phyloP scores from a whole-genome alignment of 2,888 invertebrate species.

The Hyles lineata region DNA sequence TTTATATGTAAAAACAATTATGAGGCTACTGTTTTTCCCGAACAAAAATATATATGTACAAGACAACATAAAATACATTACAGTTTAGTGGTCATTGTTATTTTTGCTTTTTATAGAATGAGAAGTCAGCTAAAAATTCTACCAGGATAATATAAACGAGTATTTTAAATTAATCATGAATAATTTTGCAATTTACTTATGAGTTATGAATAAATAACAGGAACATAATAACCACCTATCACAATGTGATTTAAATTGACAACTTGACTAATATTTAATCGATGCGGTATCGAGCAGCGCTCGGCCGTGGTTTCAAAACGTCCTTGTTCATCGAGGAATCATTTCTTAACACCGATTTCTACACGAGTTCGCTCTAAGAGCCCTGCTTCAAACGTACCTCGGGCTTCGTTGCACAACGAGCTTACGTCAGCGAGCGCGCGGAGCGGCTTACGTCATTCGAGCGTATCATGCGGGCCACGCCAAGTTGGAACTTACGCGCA shows the following conservation, averaged over 20 bases:
- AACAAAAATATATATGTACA: too few relatives aligned
- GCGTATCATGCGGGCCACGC: constrained; percentile 64
- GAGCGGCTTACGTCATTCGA: constrained; percentile 83
- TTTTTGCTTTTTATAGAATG: too few relatives aligned
- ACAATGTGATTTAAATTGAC: constrained; percentile 16
- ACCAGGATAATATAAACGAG: not conserved
- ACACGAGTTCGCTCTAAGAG: constrained; percentile 79
- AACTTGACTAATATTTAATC: constrained; percentile 10
- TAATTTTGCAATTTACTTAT: not conserved
- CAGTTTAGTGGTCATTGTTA: too few relatives aligned
- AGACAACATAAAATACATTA: too few relatives aligned
- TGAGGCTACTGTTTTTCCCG: too few relatives aligned
- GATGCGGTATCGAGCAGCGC: not conserved
- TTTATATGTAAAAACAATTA: too few relatives aligned
- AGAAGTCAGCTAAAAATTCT: too few relatives aligned
- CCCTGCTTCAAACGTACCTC: constrained; percentile 80
- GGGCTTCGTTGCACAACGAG: constrained; percentile 83
- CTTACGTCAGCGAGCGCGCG: constrained; percentile 83
- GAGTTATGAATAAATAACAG: not conserved
- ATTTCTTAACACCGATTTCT: constrained; percentile 82
- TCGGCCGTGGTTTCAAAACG: constrained; percentile 58
- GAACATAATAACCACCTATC: constrained; percentile 6
- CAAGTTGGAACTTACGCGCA: constrained; percentile 67
- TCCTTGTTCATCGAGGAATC: constrained; percentile 69
- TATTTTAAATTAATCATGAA: not conserved